Base-by-base conservation (phyloP, 2,113 vertebrate genomes). In the Canis aureus region DNA sequence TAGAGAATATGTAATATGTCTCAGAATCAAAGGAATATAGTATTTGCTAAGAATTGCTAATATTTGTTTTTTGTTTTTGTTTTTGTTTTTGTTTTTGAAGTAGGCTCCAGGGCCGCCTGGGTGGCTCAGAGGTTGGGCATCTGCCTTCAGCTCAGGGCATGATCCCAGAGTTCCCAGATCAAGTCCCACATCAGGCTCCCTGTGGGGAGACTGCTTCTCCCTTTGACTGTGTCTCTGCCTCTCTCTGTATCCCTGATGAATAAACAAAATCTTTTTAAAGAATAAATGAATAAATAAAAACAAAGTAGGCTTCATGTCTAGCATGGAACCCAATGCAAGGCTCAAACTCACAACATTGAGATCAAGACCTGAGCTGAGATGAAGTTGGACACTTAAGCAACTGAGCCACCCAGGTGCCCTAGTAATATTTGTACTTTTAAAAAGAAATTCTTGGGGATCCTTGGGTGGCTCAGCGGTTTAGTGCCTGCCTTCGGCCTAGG, bases 21-120 rank as follows among this genome's bases (percentile, higher is more conserved):
- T 95, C 80, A 90, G 66, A 91, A 91, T 83, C 19, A 96, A 95
- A 95, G 67, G n/a, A 90, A 78, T 69, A 93, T 19, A 27, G 11
- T 57, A 5, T 59, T 69, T 91, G 27, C 23, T 82, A 13, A 82
- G 80, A 78, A 89, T 1, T 95, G 59, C 22, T 67, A 96, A 27
- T 64, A 86, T 38, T 38, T 38, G 38, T 38, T 38, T 38, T 38
- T 38, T 38, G 38, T 4, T 38, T 38, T 38, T 38, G 38, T 69
- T 69, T 55, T 55, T 55, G 2, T 1, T 8, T 55, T 55, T 69
- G 32, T 67, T 69, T 35, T 5, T 64, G 4, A 69, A 69, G 32
- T 35, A 35, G 67, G 17, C 17, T 20, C 32, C 67, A 43, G 43
- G 43, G 6, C 43, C 5, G 1, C 43, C 43, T 43, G 43, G 43